A percentile compares a stretch with the other conserved stretches of the same genome.
Conservation (phyloP, 2,888 invertebrate species). For the Nomada ferruginata region DNA sequence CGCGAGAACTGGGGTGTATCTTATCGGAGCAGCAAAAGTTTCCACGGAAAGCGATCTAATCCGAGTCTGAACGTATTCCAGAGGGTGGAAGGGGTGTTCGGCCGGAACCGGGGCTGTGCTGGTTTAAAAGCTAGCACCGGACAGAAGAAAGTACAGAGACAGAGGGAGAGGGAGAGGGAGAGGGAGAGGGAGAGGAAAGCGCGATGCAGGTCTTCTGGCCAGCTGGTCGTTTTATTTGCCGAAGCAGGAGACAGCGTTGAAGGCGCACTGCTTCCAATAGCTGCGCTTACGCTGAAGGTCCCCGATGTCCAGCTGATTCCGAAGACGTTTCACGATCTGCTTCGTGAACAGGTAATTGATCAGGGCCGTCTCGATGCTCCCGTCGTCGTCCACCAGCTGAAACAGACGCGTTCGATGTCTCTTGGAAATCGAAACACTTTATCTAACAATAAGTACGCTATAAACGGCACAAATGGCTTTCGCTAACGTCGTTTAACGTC, state of each 20-base stretch:
- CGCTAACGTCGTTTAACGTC: background rate
- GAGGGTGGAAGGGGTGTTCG: no score
- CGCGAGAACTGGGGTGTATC: no score
- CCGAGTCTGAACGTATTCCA: no score
- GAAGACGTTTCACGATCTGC: slow-evolving; percentile 84
- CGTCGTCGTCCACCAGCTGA: slow-evolving; percentile 82
- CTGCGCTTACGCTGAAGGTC: slow-evolving; percentile 85
- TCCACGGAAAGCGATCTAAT: no score
- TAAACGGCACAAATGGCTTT: background rate
- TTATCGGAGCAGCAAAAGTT: no score
- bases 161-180: slow-evolving; percentile 18
- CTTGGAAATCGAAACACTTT: no score
- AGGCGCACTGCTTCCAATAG: slow-evolving; percentile 87
- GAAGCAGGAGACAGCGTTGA: slow-evolving; percentile 86
- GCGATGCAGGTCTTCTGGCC: slow-evolving; percentile 3
- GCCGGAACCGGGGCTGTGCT: background rate
- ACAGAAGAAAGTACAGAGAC: background rate
- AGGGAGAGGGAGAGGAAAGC: slow-evolving; percentile 16
- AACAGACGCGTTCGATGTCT: slow-evolving; percentile 35
- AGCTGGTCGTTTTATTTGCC: slow-evolving; percentile 82
- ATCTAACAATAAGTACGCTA: background rate
- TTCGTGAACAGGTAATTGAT: slow-evolving; percentile 85
- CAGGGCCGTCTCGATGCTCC: slow-evolving; percentile 83
- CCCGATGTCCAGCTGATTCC: slow-evolving; percentile 83
- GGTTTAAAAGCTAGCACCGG: slow-evolving; percentile 9